Percentiles rank a stretch among this genome's conserved stretches.
Evolutionary conservation across 2,113 vertebrate species (phyloP).

Genomic region (Talpa occidentalis): DNA sequence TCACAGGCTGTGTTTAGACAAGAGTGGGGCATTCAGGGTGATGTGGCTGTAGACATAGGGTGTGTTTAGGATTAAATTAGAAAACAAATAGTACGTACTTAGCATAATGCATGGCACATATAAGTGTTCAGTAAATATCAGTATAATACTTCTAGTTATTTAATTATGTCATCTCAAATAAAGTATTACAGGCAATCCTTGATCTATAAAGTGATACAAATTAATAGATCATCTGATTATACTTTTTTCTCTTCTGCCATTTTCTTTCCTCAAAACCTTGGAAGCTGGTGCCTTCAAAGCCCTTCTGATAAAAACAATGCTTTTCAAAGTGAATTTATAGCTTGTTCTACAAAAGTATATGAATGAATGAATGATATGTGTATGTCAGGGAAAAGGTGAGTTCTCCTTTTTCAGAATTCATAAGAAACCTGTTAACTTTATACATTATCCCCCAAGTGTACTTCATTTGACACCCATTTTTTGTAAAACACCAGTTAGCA

Average conservation of each 20-base stretch:
- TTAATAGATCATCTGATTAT: not conserved
- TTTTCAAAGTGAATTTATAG: conserved; percentile 1
- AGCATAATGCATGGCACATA: not conserved
- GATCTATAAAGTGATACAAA: not conserved
- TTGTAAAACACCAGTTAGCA: not conserved
- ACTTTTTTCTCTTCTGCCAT: not conserved
- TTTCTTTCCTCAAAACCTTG: not conserved
- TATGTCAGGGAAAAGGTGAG: not conserved
- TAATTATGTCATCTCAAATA: conserved; percentile 24
- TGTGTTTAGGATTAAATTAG: not conserved
- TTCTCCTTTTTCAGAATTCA: not conserved
- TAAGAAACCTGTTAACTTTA: not conserved
- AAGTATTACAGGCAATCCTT: not conserved
- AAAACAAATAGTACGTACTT: not conserved
- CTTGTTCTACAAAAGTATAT: not conserved
- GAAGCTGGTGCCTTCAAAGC: not conserved
- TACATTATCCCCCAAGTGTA: not conserved
- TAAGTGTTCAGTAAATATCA: not conserved
- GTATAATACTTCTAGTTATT: not conserved
- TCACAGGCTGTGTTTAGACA: too few relatives aligned
- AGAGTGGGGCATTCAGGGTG: too few relatives aligned
- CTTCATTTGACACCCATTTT: conserved; percentile 7
- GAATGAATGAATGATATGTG: not conserved
- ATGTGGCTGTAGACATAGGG: not conserved
- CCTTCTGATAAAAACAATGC: not conserved